These are phyloP conservation scores for Rhizoglyphus robini DNA, from an alignment of 1,140 invertebrate genomes.

Conservation along the genomic window DNA sequence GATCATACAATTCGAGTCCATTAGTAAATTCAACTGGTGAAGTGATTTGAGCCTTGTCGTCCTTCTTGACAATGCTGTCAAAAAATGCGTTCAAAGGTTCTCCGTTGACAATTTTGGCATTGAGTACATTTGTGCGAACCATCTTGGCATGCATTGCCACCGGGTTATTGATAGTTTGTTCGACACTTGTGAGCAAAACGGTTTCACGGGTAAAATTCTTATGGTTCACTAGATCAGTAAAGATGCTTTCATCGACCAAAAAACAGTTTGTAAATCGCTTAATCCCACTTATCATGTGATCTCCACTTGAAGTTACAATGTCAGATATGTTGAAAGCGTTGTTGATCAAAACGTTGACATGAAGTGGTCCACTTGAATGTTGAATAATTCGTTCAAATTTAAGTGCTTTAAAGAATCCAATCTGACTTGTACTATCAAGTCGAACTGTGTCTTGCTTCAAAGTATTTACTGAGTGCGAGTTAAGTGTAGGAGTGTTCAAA, in stretches of 20 bases:
- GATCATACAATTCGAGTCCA: not conserved
- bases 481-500: not conserved
- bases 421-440: not conserved
- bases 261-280: not conserved
- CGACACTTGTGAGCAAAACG: not conserved
- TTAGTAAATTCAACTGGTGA: not conserved
- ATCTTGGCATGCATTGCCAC: not conserved
- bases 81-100: not conserved
- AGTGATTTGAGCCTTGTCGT: not conserved
- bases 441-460: not conserved
- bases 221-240: not conserved
- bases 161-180: not conserved
- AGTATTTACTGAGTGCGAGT: not conserved
- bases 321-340: not conserved
- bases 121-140: not conserved
- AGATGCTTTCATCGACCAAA: constrained; percentile 1
- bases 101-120: not conserved
- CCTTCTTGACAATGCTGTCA: not conserved
- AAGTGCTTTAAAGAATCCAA: not conserved
- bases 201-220: not conserved
- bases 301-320: not conserved
- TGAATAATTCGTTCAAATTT: not conserved
- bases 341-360: not conserved
- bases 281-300: not conserved
- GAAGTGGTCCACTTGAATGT: not conserved